These are phyloP conservation scores for Eremophila alpestris DNA, from an alignment of 2,797 vertebrate species.

Conservation along the genomic window DNA sequence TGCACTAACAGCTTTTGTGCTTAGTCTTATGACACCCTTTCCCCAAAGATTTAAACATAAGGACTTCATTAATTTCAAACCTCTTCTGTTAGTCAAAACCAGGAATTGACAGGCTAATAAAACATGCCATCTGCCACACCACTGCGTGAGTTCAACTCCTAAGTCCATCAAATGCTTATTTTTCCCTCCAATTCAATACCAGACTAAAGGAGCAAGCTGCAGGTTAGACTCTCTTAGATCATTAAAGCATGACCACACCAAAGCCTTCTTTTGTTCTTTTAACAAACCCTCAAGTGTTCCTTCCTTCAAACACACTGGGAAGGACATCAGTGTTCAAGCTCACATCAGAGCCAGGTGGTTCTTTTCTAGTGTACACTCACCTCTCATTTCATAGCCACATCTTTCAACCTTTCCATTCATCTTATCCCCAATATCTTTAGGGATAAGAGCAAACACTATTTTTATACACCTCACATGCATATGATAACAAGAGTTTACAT, in stretches of 20 bases:
- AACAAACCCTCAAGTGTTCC: background rate
- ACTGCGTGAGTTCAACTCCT: fast-evolving
- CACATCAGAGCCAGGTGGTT: background rate
- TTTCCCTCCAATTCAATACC: background rate
- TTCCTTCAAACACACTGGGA: background rate
- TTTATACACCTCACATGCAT: background rate
- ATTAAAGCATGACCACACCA: background rate
- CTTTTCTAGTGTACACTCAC: background rate
- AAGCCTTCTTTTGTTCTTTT: background rate
- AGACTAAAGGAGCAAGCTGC: background rate
- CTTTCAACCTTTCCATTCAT: background rate
- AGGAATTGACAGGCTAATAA: background rate
- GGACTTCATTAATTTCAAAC: background rate
- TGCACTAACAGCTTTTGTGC: background rate
- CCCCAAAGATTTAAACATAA: background rate
- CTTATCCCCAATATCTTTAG: fast-evolving
- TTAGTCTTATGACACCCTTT: background rate
- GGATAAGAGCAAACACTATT: background rate
- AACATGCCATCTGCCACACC: background rate
- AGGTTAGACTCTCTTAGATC: background rate
- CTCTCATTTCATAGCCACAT: background rate
- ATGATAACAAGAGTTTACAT: background rate
- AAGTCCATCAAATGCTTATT: background rate
- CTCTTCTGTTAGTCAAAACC: background rate
- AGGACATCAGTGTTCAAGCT: background rate